A percentile compares a stretch with the other conserved stretches of the same genome.
Evolutionary conservation across 2,113 vertebrate genomes (phyloP).

Genomic region (Nipponia nippon): DNA sequence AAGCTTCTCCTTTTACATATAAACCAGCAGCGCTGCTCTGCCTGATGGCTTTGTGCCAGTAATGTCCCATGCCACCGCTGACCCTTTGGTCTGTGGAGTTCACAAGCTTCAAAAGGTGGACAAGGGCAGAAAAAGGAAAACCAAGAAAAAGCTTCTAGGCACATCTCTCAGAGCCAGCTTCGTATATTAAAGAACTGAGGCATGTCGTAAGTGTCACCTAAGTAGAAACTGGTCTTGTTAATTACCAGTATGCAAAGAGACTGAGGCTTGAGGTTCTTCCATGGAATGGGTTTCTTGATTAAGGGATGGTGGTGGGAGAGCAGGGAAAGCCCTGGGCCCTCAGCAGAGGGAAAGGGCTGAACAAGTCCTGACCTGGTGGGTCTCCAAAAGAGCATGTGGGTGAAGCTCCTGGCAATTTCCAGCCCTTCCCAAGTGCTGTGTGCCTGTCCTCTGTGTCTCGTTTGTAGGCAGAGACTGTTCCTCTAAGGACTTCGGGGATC

Average conservation of each 20-base stretch:
- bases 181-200: neutral
- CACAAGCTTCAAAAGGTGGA: neutral
- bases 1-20: neutral
- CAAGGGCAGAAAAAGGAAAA: neutral
- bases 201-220: accelerated
- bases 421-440: neutral
- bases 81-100: neutral
- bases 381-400: neutral
- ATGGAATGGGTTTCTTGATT: neutral
- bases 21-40: neutral
- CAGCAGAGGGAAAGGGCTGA: neutral
- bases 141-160: neutral
- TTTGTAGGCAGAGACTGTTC: neutral
- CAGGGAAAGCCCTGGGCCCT: neutral
- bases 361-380: neutral
- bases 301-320: neutral
- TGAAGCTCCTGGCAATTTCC: neutral
- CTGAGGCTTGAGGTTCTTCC: neutral
- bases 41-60: accelerated
- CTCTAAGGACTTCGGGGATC: neutral
- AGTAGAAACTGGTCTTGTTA: neutral
- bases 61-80: accelerated
- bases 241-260: neutral
- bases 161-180: neutral
- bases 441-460: neutral